Conservation (phyloP, 2,888 invertebrate species). For the Dolichomitus sp. region DNA sequence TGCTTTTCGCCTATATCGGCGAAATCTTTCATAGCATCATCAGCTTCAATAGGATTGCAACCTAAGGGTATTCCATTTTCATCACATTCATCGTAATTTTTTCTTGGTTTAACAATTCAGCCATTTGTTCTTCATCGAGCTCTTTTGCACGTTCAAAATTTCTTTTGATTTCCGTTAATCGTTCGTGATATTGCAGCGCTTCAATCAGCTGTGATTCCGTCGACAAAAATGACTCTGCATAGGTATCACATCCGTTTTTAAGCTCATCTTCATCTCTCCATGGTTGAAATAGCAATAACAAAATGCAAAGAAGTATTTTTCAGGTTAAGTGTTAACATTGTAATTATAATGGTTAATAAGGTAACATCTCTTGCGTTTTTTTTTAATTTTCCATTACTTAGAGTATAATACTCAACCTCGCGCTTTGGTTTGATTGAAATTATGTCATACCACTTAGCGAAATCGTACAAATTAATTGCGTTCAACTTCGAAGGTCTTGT, state of each 20-base stretch:
- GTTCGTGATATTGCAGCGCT: constrained; percentile 62
- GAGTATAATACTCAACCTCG: constrained; percentile 56
- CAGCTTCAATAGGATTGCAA: constrained; percentile 55
- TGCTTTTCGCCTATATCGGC: constrained; percentile 40
- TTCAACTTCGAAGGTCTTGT: constrained; percentile 74
- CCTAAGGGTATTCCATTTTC: constrained; percentile 31
- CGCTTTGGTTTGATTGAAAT: constrained; percentile 44
- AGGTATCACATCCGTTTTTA: constrained; percentile 67
- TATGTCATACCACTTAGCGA: constrained; percentile 70
- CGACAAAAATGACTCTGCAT: constrained; percentile 69
- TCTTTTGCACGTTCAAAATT: constrained; percentile 36
- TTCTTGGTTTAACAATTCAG: constrained; percentile 20
- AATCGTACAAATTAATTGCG: constrained; percentile 69
- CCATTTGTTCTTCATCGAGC: constrained; percentile 37
- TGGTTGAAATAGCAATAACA: constrained; percentile 73
- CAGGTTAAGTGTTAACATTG: constrained; percentile 70
- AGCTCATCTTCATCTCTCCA: constrained; percentile 44
- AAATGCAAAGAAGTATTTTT: constrained; percentile 72
- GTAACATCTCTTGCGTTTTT: constrained; percentile 70
- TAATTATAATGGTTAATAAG: constrained; percentile 73
- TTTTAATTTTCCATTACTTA: constrained; percentile 52
- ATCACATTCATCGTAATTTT: constrained; percentile 15
- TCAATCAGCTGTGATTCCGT: constrained; percentile 62
- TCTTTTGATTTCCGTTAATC: constrained; percentile 42
- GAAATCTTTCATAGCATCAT: constrained; percentile 6